Base-by-base conservation (phyloP, 2,113 vertebrate species). In the Thoracochromis brauschi region DNA sequence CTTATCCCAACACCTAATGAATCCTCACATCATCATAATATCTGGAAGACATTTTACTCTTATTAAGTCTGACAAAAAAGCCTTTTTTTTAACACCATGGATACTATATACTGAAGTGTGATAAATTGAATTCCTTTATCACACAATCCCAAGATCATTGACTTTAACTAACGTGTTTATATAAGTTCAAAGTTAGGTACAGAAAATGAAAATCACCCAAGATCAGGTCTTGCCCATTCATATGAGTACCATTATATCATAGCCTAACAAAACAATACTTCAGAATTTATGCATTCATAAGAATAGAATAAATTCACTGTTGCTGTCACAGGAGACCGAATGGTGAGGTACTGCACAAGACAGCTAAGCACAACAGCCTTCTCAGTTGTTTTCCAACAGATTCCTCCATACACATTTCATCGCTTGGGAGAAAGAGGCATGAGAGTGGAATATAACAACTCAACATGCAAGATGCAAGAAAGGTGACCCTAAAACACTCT, bases 381-480 rank as follows among this genome's bases (percentile, higher is more conserved):
- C 90, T 88, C 84, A 84, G 81, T 71, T 85, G 88, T 89, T 71
- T 92, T 82, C 88, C 90, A 93, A 93, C 91, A 94, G 86, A 93
- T 87, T 86, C 86, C 83, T 82, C 65, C 47, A 45, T 54, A 88
- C 90, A 85, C 90, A 85, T 88, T 90, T 94, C 87, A 88, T 94
- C 90, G 93, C 91, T 91, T 12, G 33, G 83, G 91, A 91, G 85
- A 90, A 91, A 88, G 83, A 94, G 79, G 89, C 90, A 86, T 75
- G 88, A 91, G 90, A 88, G 87, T 82, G 90, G 90, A 93, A 91
- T 88, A 65, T 42, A 73, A 80, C 83, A 82, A 89, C 88, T 90
- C 84, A 91, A 86, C 81, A 84, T 63, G 84, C 88, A 86, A 93
- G 89, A 92, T 60, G 92, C 82, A 88, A 87, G 92, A 82, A 89